Percentiles rank a stretch among this genome's conserved stretches.
phyloP scores from a whole-genome alignment of 1,140 invertebrate genomes.

The Homarus americanus region DNA sequence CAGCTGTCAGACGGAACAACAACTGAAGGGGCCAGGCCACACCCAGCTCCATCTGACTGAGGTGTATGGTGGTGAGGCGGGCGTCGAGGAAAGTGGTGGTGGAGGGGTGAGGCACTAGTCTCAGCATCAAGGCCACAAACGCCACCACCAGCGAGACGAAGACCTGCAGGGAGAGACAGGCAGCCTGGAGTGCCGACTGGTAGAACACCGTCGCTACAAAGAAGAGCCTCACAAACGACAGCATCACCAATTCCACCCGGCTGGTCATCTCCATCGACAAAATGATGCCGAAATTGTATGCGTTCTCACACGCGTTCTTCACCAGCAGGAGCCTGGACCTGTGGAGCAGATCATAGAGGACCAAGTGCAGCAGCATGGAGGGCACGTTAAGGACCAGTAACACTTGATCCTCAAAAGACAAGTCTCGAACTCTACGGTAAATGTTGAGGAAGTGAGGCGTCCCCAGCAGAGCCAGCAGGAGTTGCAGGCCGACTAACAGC shows the following conservation, averaged over 20 bases:
- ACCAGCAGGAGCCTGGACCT: neutral
- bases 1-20: neutral
- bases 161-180: neutral
- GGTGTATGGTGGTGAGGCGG: neutral
- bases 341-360: neutral
- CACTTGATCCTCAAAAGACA: neutral
- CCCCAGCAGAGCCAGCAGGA: neutral
- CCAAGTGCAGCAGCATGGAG: neutral
- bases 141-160: neutral
- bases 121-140: neutral
- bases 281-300: neutral
- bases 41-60: neutral
- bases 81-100: neutral
- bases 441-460: neutral
- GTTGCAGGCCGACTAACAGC: neutral
- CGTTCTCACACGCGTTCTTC: neutral
- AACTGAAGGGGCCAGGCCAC: neutral
- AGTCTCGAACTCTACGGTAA: neutral
- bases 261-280: neutral
- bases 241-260: neutral
- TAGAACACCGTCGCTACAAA: neutral
- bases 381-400: neutral
- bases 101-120: neutral
- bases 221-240: slow-evolving; percentile 5
- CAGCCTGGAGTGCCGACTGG: neutral